Conservation (phyloP, 2,113 vertebrate genomes). For the Poeciliopsis turrubarensis region DNA sequence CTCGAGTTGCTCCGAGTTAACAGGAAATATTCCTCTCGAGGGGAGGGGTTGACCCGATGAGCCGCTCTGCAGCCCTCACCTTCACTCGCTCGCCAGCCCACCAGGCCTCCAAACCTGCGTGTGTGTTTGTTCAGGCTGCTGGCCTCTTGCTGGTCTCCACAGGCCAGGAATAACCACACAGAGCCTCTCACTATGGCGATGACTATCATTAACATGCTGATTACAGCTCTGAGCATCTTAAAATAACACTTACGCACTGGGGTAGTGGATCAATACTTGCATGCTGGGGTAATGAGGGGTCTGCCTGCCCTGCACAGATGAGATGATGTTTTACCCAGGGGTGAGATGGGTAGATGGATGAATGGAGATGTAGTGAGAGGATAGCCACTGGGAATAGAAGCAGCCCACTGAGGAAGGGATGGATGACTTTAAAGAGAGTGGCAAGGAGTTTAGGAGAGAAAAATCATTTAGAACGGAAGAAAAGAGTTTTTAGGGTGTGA, state of each 20-base stretch:
- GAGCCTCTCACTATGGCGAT: conserved; percentile 57
- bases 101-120: background rate
- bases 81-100: conserved; percentile 40
- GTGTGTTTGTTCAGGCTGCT: conserved; percentile 12
- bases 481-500: too few species aligned
- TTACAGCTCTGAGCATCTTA: conserved; percentile 72
- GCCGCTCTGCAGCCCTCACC: conserved; percentile 10
- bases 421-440: background rate
- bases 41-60: background rate
- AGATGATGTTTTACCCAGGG: conserved; percentile 35
- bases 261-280: conserved; percentile 77
- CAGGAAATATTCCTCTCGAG: background rate
- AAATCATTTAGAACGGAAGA: too few species aligned
- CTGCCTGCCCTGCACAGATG: conserved; percentile 58
- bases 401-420: background rate
- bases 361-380: conserved; percentile 13
- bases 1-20: background rate
- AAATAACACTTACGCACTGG: conserved; percentile 70
- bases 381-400: background rate
- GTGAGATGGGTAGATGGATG: conserved; percentile 15
- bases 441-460: background rate
- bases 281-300: conserved; percentile 78
- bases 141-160: conserved; percentile 42
- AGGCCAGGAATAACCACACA: conserved; percentile 56
- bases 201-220: conserved; percentile 77